These are phyloP conservation scores for Orthosia gothica DNA, from an alignment of 2,888 invertebrate species.

Conservation along the genomic window DNA sequence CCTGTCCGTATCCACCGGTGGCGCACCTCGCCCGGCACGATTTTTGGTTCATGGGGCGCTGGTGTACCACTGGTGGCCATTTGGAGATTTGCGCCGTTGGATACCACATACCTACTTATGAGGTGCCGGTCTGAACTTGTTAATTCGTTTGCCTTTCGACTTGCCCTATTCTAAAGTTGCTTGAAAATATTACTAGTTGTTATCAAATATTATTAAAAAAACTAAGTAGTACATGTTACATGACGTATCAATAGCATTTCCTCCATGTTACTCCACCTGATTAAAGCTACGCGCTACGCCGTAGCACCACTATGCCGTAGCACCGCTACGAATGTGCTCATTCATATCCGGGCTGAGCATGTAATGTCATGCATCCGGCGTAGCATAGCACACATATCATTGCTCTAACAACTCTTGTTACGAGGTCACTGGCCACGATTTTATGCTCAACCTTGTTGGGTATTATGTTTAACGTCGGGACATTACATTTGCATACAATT, in stretches of 20 bases:
- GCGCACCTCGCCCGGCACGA: no score
- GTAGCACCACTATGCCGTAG: constrained; percentile 55
- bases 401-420: constrained; percentile 31
- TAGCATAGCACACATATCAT: constrained; percentile 51
- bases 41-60: no score
- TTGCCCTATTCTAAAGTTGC: no score
- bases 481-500: constrained; percentile 19
- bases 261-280: background rate
- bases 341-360: constrained; percentile 31
- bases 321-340: constrained; percentile 49
- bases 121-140: no score
- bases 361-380: constrained; percentile 32
- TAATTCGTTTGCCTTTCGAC: background rate
- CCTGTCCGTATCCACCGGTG: no score
- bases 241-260: background rate
- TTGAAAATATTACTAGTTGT: no score
- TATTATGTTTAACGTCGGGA: constrained; percentile 12
- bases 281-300: constrained; percentile 34
- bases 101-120: no score
- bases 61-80: no score
- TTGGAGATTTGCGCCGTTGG: no score
- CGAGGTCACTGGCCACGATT: constrained; percentile 10
- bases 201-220: background rate
- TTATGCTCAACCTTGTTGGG: constrained; percentile 1
- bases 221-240: no score